phyloP scores from a whole-genome alignment of 2,888 invertebrate species.

The Microctonus aethiopoides region DNA sequence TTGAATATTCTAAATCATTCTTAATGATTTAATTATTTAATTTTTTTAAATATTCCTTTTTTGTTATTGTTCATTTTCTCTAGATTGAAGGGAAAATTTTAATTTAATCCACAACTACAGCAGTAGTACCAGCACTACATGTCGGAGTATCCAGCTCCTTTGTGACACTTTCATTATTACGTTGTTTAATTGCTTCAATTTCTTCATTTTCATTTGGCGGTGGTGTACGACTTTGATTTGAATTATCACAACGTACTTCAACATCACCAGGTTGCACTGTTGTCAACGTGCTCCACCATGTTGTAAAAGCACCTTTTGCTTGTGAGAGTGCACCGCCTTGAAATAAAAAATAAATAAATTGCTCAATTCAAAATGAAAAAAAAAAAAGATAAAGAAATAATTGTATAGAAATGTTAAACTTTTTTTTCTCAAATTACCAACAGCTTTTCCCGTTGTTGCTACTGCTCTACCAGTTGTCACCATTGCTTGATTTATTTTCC shows the following conservation, averaged over 20 bases:
- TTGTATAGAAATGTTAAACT: conserved; percentile 1
- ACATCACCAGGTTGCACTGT: conserved; percentile 67
- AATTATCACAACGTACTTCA: conserved; percentile 39
- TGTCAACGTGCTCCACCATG: conserved; percentile 84
- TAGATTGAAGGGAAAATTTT: conserved; percentile 30
- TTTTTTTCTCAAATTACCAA: conserved; percentile 70
- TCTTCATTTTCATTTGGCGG: conserved; percentile 24
- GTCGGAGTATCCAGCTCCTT: conserved; percentile 30
- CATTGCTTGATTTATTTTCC: conserved; percentile 93
- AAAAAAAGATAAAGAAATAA: conserved; percentile 21
- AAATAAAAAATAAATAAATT: conserved; percentile 32
- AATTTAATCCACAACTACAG: conserved; percentile 35
- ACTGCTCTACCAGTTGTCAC: conserved; percentile 91
- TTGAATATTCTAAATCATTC: background rate
- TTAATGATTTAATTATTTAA: background rate
- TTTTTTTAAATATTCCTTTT: conserved; percentile 2
- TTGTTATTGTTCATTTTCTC: too few species aligned
- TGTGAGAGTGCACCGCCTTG: conserved; percentile 88
- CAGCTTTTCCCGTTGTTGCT: conserved; percentile 80
- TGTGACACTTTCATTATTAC: conserved; percentile 26
- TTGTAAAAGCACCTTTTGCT: conserved; percentile 87
- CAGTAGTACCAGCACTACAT: conserved; percentile 25
- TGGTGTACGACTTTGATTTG: conserved; percentile 35
- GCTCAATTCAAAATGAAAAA: conserved; percentile 16
- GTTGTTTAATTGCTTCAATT: conserved; percentile 33